A percentile compares a stretch with the other conserved stretches of the same genome.
phyloP scores from a whole-genome alignment of 1,140 invertebrate genomes.

The Aphidius ervi region DNA sequence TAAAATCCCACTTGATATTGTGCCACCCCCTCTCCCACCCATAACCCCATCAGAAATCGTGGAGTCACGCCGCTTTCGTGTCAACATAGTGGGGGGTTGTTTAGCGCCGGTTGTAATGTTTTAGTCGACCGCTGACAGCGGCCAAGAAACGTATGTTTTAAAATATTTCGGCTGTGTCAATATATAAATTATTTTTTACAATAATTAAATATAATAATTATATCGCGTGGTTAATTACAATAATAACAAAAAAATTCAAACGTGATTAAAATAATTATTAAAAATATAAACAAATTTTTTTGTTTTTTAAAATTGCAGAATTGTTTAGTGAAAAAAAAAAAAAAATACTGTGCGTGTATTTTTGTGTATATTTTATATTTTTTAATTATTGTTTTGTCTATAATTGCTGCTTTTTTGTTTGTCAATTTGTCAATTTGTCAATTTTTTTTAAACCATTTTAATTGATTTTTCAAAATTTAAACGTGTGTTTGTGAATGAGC shows the following conservation, averaged over 20 bases:
- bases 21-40: not conserved
- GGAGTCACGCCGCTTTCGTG: slow-evolving; percentile 30
- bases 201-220: slow-evolving; percentile 13
- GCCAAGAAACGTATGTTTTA: slow-evolving; percentile 33
- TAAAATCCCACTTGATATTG: too few species aligned
- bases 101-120: slow-evolving; percentile 41
- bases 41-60: slow-evolving; percentile 8
- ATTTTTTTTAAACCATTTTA: not conserved
- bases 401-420: too few species aligned
- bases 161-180: slow-evolving; percentile 23
- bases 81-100: slow-evolving; percentile 39
- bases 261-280: slow-evolving; percentile 8
- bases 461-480: not conserved
- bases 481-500: slow-evolving; percentile 4
- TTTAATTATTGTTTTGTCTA: too few species aligned
- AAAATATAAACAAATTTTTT: slow-evolving; percentile 7
- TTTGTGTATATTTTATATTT: too few species aligned
- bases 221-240: slow-evolving; percentile 1
- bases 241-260: slow-evolving; percentile 3
- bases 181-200: not conserved
- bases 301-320: not conserved
- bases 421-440: too few species aligned
- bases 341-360: too few species aligned
- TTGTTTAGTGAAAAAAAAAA: too few species aligned
- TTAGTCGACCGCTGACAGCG: slow-evolving; percentile 54